Conservation (phyloP, 2,797 vertebrate species). For the Gastrophryne carolinensis region DNA sequence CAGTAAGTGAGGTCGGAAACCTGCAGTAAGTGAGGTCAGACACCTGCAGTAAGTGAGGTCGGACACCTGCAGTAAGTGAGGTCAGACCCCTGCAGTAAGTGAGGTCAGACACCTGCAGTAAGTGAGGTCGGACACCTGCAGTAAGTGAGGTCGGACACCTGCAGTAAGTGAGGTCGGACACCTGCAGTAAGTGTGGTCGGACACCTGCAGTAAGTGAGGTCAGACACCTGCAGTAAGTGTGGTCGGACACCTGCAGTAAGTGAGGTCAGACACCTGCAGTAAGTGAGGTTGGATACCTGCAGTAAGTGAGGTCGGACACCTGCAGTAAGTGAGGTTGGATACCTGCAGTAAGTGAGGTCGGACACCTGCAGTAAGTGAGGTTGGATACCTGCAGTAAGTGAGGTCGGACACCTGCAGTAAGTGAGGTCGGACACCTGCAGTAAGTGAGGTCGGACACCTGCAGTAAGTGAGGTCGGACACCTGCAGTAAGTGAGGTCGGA, state of each 20-base stretch:
- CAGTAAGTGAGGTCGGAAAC: background rate
- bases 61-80: too few species aligned
- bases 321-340: background rate
- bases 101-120: too few species aligned
- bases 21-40: background rate
- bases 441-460: background rate
- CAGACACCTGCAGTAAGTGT: too few species aligned
- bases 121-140: background rate
- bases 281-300: background rate
- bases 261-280: background rate
- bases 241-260: too few species aligned
- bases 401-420: background rate
- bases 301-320: background rate
- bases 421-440: background rate
- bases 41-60: background rate
- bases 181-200: too few species aligned
- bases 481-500: too few species aligned
- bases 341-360: background rate
- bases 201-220: too few species aligned
- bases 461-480: background rate
- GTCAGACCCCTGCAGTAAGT: background rate
- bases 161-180: too few species aligned
- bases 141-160: background rate
- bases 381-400: background rate
- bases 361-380: background rate